These are phyloP conservation scores for Ostrea denselamellosa DNA, from an alignment of 1,140 invertebrate species.

Conservation along the genomic window DNA sequence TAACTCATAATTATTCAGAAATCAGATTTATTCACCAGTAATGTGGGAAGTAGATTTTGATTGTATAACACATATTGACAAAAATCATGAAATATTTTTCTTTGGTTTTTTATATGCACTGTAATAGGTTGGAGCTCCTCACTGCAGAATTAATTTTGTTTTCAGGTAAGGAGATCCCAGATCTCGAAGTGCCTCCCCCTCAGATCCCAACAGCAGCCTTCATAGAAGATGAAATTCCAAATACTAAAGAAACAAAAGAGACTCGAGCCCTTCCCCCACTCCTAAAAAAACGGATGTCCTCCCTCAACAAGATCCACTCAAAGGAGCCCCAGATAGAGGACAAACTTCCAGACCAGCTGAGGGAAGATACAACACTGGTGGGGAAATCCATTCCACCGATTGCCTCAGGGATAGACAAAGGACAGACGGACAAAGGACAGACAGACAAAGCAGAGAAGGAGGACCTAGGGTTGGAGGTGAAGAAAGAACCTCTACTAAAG, in stretches of 20 bases:
- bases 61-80: not conserved
- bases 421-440: not conserved
- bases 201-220: not conserved
- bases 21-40: too few relatives aligned
- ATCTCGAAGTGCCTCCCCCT: not conserved
- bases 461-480: not conserved
- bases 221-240: not conserved
- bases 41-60: too few relatives aligned
- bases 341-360: not conserved
- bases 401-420: not conserved
- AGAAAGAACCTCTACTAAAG: not conserved
- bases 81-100: not conserved
- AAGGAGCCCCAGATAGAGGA: not conserved
- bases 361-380: not conserved
- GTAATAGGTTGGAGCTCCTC: not conserved
- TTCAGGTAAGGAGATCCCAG: conserved; percentile 7
- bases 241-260: not conserved
- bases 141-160: not conserved
- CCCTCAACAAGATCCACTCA: not conserved
- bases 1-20: too few relatives aligned
- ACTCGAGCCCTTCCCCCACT: conserved; percentile 1
- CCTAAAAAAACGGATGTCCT: not conserved
- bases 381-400: conserved; percentile 10
- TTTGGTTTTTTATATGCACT: not conserved
- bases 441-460: not conserved